Percentiles rank a stretch among this genome's conserved stretches.
phyloP scores from a whole-genome alignment of 2,888 invertebrate genomes.

The Drosophila borborema region DNA sequence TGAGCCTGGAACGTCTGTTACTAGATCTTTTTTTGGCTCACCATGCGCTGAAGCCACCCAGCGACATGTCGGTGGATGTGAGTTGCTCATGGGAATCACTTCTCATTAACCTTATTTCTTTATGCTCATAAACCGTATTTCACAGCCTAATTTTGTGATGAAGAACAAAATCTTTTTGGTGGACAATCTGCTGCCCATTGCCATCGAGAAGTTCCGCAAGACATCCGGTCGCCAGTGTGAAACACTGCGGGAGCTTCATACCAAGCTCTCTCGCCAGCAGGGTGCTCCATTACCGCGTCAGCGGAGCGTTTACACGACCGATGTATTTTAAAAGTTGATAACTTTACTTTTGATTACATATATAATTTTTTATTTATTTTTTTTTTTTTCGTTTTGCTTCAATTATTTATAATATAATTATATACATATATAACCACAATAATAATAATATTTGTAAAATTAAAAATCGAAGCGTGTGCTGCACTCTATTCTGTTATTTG shows the following conservation, averaged over 20 bases:
- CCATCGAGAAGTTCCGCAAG: slow-evolving; percentile 82
- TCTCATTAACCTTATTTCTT: not conserved
- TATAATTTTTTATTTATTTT: slow-evolving; percentile 81
- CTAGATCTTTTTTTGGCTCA: slow-evolving; percentile 83
- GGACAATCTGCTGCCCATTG: slow-evolving; percentile 83
- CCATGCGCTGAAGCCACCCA: slow-evolving; percentile 82
- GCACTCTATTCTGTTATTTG: slow-evolving; percentile 75
- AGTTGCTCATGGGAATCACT: slow-evolving; percentile 35
- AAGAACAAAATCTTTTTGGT: slow-evolving; percentile 84
- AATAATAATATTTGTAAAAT: slow-evolving; percentile 81
- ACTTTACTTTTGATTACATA: slow-evolving; percentile 80
- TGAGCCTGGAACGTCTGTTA: slow-evolving; percentile 80
- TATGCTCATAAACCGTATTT: slow-evolving; percentile 12
- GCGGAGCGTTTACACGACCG: slow-evolving; percentile 85
- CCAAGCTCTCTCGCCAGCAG: slow-evolving; percentile 73
- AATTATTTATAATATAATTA: slow-evolving; percentile 83
- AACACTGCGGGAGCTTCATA: slow-evolving; percentile 74
- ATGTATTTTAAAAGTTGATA: slow-evolving; percentile 77
- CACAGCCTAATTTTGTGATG: slow-evolving; percentile 84
- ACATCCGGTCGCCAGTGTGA: slow-evolving; percentile 80
- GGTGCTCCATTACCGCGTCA: slow-evolving; percentile 84
- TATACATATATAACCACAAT: slow-evolving; percentile 84
- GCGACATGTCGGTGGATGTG: slow-evolving; percentile 83
- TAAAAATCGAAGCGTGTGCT: slow-evolving; percentile 81
- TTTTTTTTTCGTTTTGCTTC: slow-evolving; percentile 76